phyloP scores from a whole-genome alignment of 2,888 invertebrate genomes.

The Drosophila gaucha region DNA sequence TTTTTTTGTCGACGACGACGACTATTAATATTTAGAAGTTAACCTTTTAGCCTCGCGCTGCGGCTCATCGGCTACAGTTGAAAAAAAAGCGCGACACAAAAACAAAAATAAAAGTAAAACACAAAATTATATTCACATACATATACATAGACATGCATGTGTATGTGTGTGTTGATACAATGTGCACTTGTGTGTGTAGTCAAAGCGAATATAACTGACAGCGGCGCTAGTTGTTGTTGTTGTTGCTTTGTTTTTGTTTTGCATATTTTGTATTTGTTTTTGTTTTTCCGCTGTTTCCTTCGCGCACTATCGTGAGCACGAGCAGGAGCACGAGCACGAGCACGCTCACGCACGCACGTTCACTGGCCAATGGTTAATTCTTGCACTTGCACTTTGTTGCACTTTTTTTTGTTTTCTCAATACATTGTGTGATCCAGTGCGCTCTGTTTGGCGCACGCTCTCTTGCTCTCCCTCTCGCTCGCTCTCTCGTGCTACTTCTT shows the following conservation, averaged over 20 bases:
- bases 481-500: conserved; percentile 4
- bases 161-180: conserved; percentile 18
- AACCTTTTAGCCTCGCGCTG: conserved; percentile 82
- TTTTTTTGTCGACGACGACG: conserved; percentile 67
- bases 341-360: conserved; percentile 27
- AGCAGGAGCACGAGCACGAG: conserved; percentile 5
- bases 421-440: conserved; percentile 9
- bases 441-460: conserved; percentile 1
- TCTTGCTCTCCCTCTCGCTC: not conserved
- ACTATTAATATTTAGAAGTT: conserved; percentile 84
- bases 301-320: conserved; percentile 7
- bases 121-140: conserved; percentile 32
- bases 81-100: conserved; percentile 45
- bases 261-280: conserved; percentile 14
- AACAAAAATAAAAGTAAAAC: conserved; percentile 42
- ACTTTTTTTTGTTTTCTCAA: conserved; percentile 17
- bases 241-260: conserved; percentile 10
- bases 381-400: conserved; percentile 61
- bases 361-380: conserved; percentile 43
- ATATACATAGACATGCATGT: conserved; percentile 5
- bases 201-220: conserved; percentile 32
- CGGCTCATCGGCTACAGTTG: conserved; percentile 72
- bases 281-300: conserved; percentile 14
- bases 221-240: conserved; percentile 22
- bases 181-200: conserved; percentile 12